Evolutionary conservation across 2,888 invertebrate genomes (phyloP).

Genomic region (Hedychridium roseum): DNA sequence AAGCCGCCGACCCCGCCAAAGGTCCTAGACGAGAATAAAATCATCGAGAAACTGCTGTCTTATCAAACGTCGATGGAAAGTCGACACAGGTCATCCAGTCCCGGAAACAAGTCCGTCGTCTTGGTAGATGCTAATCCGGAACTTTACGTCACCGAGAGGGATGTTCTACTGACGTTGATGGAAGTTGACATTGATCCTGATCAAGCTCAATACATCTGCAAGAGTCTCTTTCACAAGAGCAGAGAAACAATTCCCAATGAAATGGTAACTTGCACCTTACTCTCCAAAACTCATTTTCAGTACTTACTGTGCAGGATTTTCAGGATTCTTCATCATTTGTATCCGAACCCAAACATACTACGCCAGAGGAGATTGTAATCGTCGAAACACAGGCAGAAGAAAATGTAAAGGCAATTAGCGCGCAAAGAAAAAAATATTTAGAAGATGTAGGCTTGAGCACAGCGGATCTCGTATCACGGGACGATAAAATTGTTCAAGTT

Average conservation of each 20-base stretch:
- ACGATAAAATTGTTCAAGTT: not conserved
- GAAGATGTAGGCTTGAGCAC: not conserved
- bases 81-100: conserved; percentile 3
- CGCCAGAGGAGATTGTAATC: too few species aligned
- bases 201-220: conserved; percentile 49
- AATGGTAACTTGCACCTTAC: conserved; percentile 30
- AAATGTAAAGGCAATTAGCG: too few species aligned
- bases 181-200: conserved; percentile 50
- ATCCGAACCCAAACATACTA: too few species aligned
- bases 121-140: conserved; percentile 53
- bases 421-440: too few species aligned
- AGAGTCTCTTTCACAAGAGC: conserved; percentile 43
- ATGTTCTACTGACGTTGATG: conserved; percentile 50
- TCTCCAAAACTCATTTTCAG: not conserved
- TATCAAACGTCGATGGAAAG: conserved; percentile 26
- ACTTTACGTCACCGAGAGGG: conserved; percentile 46
- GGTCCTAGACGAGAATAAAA: conserved; percentile 43
- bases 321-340: too few species aligned
- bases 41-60: conserved; percentile 38
- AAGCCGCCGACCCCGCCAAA: conserved; percentile 52
- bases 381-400: too few species aligned
- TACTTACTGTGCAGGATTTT: not conserved
- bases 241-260: conserved; percentile 31
- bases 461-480: conserved; percentile 1
- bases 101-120: conserved; percentile 28